These are phyloP conservation scores for Turnix velox DNA, from an alignment of 2,113 vertebrate species.

Conservation along the genomic window DNA sequence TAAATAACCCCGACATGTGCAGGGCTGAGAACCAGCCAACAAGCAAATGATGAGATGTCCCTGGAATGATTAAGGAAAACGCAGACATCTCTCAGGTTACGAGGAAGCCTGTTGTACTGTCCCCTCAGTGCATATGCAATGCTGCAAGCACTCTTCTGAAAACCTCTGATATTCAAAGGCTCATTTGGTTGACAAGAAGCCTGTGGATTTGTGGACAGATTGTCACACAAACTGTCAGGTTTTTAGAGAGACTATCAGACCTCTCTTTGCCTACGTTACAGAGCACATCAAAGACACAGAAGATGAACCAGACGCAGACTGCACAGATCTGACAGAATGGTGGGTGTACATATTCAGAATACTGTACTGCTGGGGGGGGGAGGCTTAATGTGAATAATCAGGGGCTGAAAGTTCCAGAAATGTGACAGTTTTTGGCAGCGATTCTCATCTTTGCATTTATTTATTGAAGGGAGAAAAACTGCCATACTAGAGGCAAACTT, in stretches of 20 bases:
- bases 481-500: constrained; percentile 56
- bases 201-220: constrained; percentile 60
- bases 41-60: constrained; percentile 64
- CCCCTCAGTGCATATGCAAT: constrained; percentile 31
- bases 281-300: constrained; percentile 53
- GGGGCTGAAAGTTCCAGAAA: constrained; percentile 65
- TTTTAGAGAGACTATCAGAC: constrained; percentile 76
- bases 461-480: constrained; percentile 49
- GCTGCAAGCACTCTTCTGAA: constrained; percentile 16
- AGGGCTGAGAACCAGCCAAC: constrained; percentile 40
- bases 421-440: constrained; percentile 62
- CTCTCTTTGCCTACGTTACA: constrained; percentile 50
- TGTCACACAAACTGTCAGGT: constrained; percentile 76
- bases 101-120: constrained; percentile 40
- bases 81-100: constrained; percentile 47
- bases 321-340: constrained; percentile 64
- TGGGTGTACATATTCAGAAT: constrained; percentile 61
- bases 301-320: constrained; percentile 63
- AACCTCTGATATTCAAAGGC: constrained; percentile 63
- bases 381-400: constrained; percentile 61
- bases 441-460: constrained; percentile 62
- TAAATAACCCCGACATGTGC: constrained; percentile 56
- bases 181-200: constrained; percentile 62
- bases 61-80: constrained; percentile 61
- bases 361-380: neutral